phyloP scores from a whole-genome alignment of 2,797 vertebrate genomes.

The Capromys pilorides region DNA sequence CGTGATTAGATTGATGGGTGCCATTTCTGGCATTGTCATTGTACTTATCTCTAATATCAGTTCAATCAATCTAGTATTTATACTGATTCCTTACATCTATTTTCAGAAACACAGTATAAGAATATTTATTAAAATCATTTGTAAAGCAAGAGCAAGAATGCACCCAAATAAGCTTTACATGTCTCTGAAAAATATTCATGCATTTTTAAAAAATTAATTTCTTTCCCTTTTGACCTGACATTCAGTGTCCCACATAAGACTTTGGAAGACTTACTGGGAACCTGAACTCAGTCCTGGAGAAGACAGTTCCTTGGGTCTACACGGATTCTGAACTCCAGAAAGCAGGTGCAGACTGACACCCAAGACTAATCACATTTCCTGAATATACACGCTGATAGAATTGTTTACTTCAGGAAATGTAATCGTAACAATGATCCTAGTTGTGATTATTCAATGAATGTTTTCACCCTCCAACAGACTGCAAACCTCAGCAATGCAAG shows the following conservation, averaged over 20 bases:
- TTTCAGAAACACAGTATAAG: conserved; percentile 4
- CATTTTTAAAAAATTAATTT: conserved; percentile 49
- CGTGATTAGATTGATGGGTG: background rate
- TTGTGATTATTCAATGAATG: conserved; percentile 11
- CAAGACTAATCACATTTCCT: background rate
- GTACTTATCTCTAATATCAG: background rate
- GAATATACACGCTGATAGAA: background rate
- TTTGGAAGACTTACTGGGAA: background rate
- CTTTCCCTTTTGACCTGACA: conserved; percentile 17
- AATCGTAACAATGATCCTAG: background rate
- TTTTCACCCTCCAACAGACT: background rate
- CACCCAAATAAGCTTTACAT: background rate
- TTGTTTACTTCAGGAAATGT: conserved; percentile 1
- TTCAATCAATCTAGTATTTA: background rate
- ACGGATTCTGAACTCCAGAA: background rate
- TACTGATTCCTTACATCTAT: conserved; percentile 19
- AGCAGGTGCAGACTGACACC: background rate
- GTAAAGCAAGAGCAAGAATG: background rate
- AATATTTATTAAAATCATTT: conserved; percentile 22
- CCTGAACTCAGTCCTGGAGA: background rate
- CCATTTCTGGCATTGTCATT: background rate
- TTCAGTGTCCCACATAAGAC: conserved; percentile 1
- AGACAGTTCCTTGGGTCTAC: background rate
- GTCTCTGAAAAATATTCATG: background rate
- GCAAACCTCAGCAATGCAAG: background rate